Evolutionary conservation across 2,797 vertebrate genomes (phyloP).

Genomic region (Xyrichtys novacula): DNA sequence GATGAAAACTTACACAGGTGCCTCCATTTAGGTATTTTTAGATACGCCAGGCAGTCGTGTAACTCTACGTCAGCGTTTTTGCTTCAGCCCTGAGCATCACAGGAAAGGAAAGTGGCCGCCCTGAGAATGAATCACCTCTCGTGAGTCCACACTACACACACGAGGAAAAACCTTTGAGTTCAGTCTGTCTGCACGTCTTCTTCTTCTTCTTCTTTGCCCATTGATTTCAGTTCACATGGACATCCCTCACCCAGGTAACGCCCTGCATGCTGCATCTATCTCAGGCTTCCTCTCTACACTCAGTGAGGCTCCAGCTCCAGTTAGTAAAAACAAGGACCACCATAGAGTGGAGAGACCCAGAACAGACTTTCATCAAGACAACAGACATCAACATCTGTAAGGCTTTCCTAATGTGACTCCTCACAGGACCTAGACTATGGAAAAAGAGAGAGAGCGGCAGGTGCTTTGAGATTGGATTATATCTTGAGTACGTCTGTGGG

Average conservation of each 20-base stretch:
- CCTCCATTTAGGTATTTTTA: no score
- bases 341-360: constrained; percentile 14
- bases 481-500: neutral
- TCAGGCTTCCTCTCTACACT: constrained; percentile 55
- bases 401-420: neutral
- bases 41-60: neutral
- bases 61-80: neutral
- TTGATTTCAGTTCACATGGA: neutral
- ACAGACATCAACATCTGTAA: neutral
- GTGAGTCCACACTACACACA: neutral
- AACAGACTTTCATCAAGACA: constrained; percentile 8
- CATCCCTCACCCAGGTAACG: constrained; percentile 44
- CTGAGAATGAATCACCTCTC: neutral
- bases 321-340: constrained; percentile 9
- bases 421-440: neutral
- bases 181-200: neutral
- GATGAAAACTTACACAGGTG: no score
- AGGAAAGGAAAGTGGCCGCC: neutral
- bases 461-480: neutral
- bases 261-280: constrained; percentile 81
- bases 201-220: neutral
- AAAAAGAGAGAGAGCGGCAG: neutral
- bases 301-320: neutral
- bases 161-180: neutral
- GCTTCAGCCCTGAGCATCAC: neutral